phyloP scores from a whole-genome alignment of 2,113 vertebrate genomes.

The Burhinus oedicnemus region DNA sequence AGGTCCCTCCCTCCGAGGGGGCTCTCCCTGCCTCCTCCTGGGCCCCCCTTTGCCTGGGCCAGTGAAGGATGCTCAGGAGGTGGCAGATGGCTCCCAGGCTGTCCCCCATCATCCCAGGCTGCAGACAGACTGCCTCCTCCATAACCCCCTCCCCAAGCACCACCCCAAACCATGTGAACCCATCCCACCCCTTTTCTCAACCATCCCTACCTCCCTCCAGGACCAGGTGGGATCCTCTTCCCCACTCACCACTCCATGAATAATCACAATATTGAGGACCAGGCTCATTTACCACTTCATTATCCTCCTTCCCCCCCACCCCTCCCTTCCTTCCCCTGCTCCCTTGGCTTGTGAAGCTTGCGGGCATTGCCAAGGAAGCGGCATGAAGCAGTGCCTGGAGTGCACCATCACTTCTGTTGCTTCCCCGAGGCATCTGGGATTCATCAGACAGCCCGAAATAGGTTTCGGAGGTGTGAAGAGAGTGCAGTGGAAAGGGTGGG shows the following conservation, averaged over 20 bases:
- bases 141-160: neutral
- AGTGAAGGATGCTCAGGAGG: neutral
- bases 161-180: accelerated
- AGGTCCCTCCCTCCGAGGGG: neutral
- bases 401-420: conserved; percentile 36
- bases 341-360: conserved; percentile 31
- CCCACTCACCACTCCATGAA: neutral
- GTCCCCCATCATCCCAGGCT: neutral
- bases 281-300: conserved; percentile 16
- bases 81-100: neutral
- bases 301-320: neutral
- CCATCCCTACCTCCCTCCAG: neutral
- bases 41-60: neutral
- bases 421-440: conserved; percentile 70
- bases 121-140: neutral
- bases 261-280: neutral
- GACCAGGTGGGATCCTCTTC: neutral
- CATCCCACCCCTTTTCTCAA: neutral
- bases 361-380: conserved; percentile 67
- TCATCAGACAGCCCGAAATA: conserved; percentile 73
- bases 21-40: neutral
- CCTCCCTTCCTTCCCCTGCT: conserved; percentile 20
- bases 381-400: conserved; percentile 53
- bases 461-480: conserved; percentile 68
- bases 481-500: neutral